Evolutionary conservation across 2,113 vertebrate species (phyloP).

Genomic region (Dascyllus trimaculatus): DNA sequence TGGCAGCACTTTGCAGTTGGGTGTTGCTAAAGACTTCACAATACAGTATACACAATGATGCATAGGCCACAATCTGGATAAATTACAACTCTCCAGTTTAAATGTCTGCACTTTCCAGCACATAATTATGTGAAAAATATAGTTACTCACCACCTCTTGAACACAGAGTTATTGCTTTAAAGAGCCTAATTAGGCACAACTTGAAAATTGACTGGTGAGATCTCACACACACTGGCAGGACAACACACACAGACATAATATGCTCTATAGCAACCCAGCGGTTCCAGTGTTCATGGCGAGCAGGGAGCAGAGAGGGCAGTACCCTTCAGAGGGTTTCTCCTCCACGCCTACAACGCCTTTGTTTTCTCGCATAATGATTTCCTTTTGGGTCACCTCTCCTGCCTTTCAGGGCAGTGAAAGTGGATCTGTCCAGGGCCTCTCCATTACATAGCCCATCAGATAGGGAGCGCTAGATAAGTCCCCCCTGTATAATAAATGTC

Average conservation of each 20-base stretch:
- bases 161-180: slow-evolving; percentile 40
- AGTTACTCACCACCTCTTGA: slow-evolving; percentile 41
- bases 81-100: slow-evolving; percentile 50
- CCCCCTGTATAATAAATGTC: slow-evolving; percentile 83
- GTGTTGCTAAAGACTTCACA: slow-evolving; percentile 43
- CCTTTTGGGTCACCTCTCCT: slow-evolving; percentile 84
- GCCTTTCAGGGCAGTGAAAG: slow-evolving; percentile 85
- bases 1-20: slow-evolving; percentile 27
- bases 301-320: slow-evolving; percentile 55
- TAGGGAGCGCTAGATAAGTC: slow-evolving; percentile 82
- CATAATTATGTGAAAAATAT: slow-evolving; percentile 61
- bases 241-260: slow-evolving; percentile 25
- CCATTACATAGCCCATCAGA: slow-evolving; percentile 85
- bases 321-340: slow-evolving; percentile 67
- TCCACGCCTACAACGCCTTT: slow-evolving; percentile 74
- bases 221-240: slow-evolving; percentile 27
- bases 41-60: slow-evolving; percentile 40
- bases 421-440: slow-evolving; percentile 80
- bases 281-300: slow-evolving; percentile 46
- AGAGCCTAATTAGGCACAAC: slow-evolving; percentile 50
- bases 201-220: slow-evolving; percentile 46
- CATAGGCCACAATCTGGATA: slow-evolving; percentile 29
- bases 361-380: slow-evolving; percentile 85
- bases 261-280: slow-evolving; percentile 21
- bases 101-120: slow-evolving; percentile 29